Base-by-base conservation (phyloP, 2,888 invertebrate genomes). In the Parnassius apollo region DNA sequence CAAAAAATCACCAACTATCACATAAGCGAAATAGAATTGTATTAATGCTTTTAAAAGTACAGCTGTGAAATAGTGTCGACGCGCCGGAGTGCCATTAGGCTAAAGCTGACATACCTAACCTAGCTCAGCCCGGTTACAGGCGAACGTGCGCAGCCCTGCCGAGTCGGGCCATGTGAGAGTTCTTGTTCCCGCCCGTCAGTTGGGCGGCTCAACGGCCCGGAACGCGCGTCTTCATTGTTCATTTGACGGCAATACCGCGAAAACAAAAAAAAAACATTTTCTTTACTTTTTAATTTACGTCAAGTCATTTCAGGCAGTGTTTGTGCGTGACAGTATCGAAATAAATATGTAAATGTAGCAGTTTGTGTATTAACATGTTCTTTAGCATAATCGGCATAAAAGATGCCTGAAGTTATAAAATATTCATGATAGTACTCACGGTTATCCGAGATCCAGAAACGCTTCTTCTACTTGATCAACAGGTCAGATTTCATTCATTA, bases 91-190 rank as follows among this genome's bases (percentile, higher is more conserved):
- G 45, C 57, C 42, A 59, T 63, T 51, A 44, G 18, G 45, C 22
- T 25, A 48, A 42, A 57, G 52, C 53, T 49, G 56, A 57, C 22
- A 22, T 42, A 61, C 48, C 54, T 51, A 53, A 44, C 62, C 65
- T 65, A 35, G 35, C 65, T 72, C 72, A 75, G 69, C 82, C 80
- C 80, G 78, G 86, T 82, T 85, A 85, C 83, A 82, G 80, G 83
- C 85, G 75, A 66, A 64, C 59, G 51, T 68, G 73, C 70, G 69
- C 71, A 70, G 68, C 66, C 65, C 68, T 56, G 57, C 18, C 52
- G 42, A 50, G 48, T 51, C 48, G 60, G 63, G 61, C 68, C 71
- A 71, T 67, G 71, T 71, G 71, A 70, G 64, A 57, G 22, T 61
- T 59, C 57, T 55, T 55, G 68, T 71, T 68, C 68, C 70, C 75